Evolutionary conservation across 2,888 invertebrate genomes (phyloP).

Genomic region (Amblyjoppa proteus): DNA sequence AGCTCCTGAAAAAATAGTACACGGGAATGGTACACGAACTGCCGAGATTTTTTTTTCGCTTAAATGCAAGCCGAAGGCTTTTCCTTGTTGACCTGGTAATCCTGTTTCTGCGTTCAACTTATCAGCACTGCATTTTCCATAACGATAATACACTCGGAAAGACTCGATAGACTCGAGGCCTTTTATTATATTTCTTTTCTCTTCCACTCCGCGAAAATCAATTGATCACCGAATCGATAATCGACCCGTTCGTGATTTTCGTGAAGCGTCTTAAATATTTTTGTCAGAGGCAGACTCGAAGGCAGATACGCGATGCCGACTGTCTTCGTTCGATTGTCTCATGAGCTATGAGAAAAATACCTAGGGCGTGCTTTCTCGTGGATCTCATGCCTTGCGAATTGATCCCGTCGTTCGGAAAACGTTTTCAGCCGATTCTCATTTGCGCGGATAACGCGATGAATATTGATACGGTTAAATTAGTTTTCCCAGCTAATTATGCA

Average conservation of each 20-base stretch:
- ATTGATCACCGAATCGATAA: background rate
- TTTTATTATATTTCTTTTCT: background rate
- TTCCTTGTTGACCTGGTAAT: background rate
- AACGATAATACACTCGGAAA: background rate
- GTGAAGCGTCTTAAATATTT: too few relatives aligned
- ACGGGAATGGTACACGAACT: background rate
- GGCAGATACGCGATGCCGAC: background rate
- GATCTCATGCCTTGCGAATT: slow-evolving; percentile 1
- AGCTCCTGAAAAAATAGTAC: slow-evolving; percentile 12
- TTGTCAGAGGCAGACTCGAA: background rate
- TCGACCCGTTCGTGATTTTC: too few relatives aligned
- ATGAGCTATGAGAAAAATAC: background rate
- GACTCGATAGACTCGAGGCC: background rate
- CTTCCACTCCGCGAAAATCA: background rate
- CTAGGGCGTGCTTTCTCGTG: background rate
- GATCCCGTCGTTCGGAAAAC: background rate
- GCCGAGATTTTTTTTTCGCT: background rate
- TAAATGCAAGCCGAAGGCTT: background rate
- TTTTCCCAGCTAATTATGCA: slow-evolving; percentile 69
- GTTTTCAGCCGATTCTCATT: slow-evolving; percentile 1
- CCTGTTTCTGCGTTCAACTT: slow-evolving; percentile 1
- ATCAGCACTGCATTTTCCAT: background rate
- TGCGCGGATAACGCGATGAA: slow-evolving; percentile 71
- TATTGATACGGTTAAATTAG: slow-evolving; percentile 78
- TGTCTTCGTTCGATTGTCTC: background rate